Percentiles rank a stretch among this genome's conserved stretches.
Evolutionary conservation across 1,140 invertebrate species (phyloP).

Genomic region (Tribolium castaneum): DNA sequence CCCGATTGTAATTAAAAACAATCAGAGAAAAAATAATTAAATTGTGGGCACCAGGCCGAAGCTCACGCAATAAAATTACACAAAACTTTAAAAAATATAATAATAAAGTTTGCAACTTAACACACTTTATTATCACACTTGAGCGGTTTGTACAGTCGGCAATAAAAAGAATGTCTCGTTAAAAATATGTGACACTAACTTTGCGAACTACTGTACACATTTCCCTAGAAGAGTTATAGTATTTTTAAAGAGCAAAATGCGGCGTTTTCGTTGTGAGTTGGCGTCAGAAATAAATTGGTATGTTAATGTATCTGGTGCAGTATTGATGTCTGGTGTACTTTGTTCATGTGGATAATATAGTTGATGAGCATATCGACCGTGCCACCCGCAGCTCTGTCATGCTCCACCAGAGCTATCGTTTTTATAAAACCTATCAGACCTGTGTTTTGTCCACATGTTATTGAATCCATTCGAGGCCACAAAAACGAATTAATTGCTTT

Average conservation of each 20-base stretch:
- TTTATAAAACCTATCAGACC: conserved; percentile 54
- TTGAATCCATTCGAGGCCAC: conserved; percentile 53
- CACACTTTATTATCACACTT: not conserved
- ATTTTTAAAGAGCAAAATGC: not conserved
- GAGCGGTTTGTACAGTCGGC: too few species aligned
- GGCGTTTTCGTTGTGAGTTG: too few species aligned
- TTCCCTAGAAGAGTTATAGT: not conserved
- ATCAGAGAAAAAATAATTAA: conserved; percentile 11
- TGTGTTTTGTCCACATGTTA: conserved; percentile 55
- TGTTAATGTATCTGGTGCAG: conserved; percentile 33
- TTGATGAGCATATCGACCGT: conserved; percentile 57
- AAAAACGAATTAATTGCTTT: conserved; percentile 57
- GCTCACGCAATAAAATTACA: not conserved
- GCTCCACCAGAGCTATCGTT: conserved; percentile 45
- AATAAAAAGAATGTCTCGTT: too few species aligned
- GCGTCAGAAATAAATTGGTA: conserved; percentile 38
- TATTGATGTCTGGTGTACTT: conserved; percentile 51
- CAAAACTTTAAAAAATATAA: not conserved
- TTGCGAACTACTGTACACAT: not conserved
- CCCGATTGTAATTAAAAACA: conserved; percentile 26
- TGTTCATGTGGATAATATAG: conserved; percentile 55
- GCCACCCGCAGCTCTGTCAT: conserved; percentile 44
- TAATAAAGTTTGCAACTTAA: too few species aligned
- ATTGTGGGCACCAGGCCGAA: not conserved
- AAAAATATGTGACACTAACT: not conserved